Conservation (phyloP, 2,888 invertebrate species). For the Tenthredo livida region DNA sequence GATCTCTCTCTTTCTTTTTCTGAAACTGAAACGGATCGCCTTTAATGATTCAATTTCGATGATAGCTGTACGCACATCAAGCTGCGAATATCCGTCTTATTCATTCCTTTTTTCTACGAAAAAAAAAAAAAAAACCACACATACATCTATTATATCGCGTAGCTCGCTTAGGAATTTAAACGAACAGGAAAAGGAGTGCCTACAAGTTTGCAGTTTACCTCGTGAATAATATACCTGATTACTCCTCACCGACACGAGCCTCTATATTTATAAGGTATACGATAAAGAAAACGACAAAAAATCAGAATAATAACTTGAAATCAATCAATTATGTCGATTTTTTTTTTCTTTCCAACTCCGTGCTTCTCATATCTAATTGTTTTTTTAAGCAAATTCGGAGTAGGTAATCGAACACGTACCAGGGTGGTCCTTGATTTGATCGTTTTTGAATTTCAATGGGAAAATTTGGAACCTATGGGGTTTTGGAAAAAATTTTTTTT, state of each 20-base stretch:
- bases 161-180: slow-evolving; percentile 11
- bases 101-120: neutral
- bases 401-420: neutral
- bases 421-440: no score
- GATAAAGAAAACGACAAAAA: neutral
- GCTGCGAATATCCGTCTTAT: slow-evolving; percentile 1
- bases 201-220: neutral
- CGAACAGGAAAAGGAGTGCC: slow-evolving; percentile 21
- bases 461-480: no score
- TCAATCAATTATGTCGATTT: neutral
- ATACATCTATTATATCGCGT: neutral
- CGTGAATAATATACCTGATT: neutral
- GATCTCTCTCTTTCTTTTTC: neutral
- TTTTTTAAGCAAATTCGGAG: neutral
- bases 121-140: neutral
- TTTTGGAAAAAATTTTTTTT: no score
- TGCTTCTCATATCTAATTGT: neutral
- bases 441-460: no score
- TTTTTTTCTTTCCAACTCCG: neutral
- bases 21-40: neutral
- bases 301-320: neutral
- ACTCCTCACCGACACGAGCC: neutral
- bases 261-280: neutral
- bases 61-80: neutral
- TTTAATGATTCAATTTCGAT: neutral